These are phyloP conservation scores for Girardinus metallicus DNA, from an alignment of 2,797 vertebrate genomes.

Conservation along the genomic window DNA sequence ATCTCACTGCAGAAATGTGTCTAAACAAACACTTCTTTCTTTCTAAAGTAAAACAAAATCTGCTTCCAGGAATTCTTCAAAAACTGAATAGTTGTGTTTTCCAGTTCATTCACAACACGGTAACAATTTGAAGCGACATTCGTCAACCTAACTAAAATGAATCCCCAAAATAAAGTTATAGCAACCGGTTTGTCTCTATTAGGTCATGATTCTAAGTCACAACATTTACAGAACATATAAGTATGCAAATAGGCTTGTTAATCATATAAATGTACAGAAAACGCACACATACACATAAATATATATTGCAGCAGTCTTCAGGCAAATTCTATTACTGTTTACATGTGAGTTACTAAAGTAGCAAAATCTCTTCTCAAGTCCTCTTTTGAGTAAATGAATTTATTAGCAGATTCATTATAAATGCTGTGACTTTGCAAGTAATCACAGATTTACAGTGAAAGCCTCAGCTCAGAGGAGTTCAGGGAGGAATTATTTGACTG, in stretches of 20 bases:
- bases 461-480: conserved; percentile 43
- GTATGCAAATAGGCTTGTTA: not conserved
- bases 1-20: not conserved
- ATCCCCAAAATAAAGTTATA: not conserved
- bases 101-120: not conserved
- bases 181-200: not conserved
- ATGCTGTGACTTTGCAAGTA: conserved; percentile 22
- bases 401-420: conserved; percentile 14
- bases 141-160: not conserved
- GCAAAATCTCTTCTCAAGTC: not conserved
- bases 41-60: not conserved
- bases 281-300: not conserved
- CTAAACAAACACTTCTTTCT: not conserved
- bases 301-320: not conserved
- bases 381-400: not conserved
- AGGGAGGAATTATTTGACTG: conserved; percentile 55
- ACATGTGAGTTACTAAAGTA: not conserved
- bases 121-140: not conserved
- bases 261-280: not conserved
- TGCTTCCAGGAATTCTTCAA: not conserved
- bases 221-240: not conserved
- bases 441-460: conserved; percentile 20
- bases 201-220: not conserved
- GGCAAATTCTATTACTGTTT: not conserved
- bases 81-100: not conserved